These are phyloP conservation scores for Rhagium mordax DNA, from an alignment of 2,888 invertebrate species.

Conservation along the genomic window DNA sequence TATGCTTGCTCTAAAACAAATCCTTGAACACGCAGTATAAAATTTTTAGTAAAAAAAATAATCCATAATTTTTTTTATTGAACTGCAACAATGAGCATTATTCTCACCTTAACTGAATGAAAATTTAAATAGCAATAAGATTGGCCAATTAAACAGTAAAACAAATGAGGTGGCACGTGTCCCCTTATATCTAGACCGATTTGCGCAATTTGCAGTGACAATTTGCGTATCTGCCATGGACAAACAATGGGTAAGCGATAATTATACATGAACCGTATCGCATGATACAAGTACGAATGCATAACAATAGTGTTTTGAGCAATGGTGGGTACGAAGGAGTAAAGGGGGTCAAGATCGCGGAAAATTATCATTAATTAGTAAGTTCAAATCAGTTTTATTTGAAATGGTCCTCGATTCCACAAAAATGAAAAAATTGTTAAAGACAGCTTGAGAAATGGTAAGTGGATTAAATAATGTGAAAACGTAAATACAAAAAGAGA, in stretches of 20 bases:
- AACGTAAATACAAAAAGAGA: too few species aligned
- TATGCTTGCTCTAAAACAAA: too few species aligned
- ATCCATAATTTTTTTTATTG: too few species aligned
- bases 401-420: too few species aligned
- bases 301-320: slow-evolving; percentile 31
- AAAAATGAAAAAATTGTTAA: too few species aligned
- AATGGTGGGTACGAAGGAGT: not conserved
- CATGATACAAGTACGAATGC: slow-evolving; percentile 33
- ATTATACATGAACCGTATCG: slow-evolving; percentile 38
- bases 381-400: too few species aligned
- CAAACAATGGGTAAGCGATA: slow-evolving; percentile 39
- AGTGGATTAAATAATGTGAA: too few species aligned
- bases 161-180: slow-evolving; percentile 20
- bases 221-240: slow-evolving; percentile 37
- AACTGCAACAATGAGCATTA: too few species aligned
- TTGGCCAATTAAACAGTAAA: slow-evolving; percentile 5
- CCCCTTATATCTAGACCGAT: slow-evolving; percentile 13
- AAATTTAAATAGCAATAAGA: slow-evolving; percentile 16
- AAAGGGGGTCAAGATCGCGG: not conserved
- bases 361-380: not conserved
- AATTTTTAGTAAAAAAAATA: too few species aligned
- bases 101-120: not conserved
- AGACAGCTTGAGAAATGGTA: too few species aligned
- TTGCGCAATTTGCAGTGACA: slow-evolving; percentile 31
- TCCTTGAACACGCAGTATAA: too few species aligned